These are phyloP conservation scores for Micrasema minimum DNA, from an alignment of 1,140 invertebrate genomes.

Conservation along the genomic window DNA sequence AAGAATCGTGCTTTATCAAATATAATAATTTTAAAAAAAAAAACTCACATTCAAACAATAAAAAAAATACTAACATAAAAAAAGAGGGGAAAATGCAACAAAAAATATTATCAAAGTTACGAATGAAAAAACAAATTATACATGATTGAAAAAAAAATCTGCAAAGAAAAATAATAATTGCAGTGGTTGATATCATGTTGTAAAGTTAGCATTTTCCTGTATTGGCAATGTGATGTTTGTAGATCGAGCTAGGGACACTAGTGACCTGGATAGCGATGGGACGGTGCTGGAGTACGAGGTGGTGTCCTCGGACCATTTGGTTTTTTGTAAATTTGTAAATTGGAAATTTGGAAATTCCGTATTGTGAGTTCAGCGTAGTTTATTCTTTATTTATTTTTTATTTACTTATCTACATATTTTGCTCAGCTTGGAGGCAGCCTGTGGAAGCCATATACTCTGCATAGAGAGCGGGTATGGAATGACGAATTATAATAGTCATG, in stretches of 20 bases:
- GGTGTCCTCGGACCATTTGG: conserved; percentile 55
- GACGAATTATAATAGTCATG: too few species aligned
- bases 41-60: conserved; percentile 6
- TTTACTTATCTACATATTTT: too few species aligned
- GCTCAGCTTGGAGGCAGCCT: too few species aligned
- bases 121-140: not conserved
- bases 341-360: too few species aligned
- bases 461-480: too few species aligned
- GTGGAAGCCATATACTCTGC: too few species aligned
- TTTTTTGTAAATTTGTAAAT: too few species aligned
- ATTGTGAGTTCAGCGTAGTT: too few species aligned
- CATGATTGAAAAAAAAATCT: conserved; percentile 18
- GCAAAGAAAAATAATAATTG: conserved; percentile 3
- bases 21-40: not conserved
- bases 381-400: too few species aligned
- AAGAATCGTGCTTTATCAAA: too few species aligned
- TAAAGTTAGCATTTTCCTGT: conserved; percentile 6
- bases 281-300: conserved; percentile 54
- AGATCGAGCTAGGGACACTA: conserved; percentile 66
- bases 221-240: conserved; percentile 54
- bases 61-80: not conserved
- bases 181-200: not conserved
- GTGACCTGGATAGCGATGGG: conserved; percentile 59
- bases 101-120: not conserved
- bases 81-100: not conserved